Percentiles rank a stretch among this genome's conserved stretches.
Evolutionary conservation across 2,888 invertebrate genomes (phyloP).

Genomic region (Fabriciana adippe): DNA sequence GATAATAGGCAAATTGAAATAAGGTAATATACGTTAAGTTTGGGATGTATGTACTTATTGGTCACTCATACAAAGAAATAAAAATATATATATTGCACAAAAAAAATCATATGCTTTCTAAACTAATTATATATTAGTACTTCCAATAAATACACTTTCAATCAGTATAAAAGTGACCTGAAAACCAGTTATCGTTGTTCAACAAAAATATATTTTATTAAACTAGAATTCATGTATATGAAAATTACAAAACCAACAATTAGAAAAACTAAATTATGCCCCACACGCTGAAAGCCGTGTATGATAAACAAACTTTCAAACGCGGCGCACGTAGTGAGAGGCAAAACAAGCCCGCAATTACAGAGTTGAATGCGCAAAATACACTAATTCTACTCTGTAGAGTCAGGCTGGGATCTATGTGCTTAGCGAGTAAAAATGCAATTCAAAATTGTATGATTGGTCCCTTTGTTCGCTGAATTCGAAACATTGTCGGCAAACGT

Average conservation of each 20-base stretch:
- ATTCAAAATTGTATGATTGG: conserved; percentile 46
- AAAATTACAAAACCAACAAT: conserved; percentile 2
- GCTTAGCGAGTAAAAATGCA: conserved; percentile 45
- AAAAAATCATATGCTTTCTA: too few relatives aligned
- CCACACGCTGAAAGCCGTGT: conserved; percentile 14
- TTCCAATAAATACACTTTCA: too few relatives aligned
- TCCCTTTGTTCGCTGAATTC: conserved; percentile 43
- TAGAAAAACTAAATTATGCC: conserved; percentile 16
- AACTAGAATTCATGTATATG: neutral
- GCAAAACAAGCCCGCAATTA: conserved; percentile 44
- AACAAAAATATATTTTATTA: neutral
- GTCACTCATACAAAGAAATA: too few relatives aligned
- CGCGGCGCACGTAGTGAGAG: conserved; percentile 35
- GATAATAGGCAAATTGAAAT: too few relatives aligned
- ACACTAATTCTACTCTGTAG: conserved; percentile 45
- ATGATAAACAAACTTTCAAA: conserved; percentile 34
- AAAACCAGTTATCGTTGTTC: too few relatives aligned
- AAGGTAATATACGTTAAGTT: too few relatives aligned
- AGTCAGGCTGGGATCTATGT: conserved; percentile 38
- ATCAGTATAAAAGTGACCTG: too few relatives aligned
- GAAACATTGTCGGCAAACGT: conserved; percentile 37
- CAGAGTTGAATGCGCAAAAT: conserved; percentile 41
- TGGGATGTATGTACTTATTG: too few relatives aligned
- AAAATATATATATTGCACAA: too few relatives aligned
- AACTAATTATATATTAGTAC: too few relatives aligned